Evolutionary conservation across 2,797 vertebrate genomes (phyloP), one percentile per base, ranked within the genome.

Genomic region (Onychomys arenicola): DNA sequence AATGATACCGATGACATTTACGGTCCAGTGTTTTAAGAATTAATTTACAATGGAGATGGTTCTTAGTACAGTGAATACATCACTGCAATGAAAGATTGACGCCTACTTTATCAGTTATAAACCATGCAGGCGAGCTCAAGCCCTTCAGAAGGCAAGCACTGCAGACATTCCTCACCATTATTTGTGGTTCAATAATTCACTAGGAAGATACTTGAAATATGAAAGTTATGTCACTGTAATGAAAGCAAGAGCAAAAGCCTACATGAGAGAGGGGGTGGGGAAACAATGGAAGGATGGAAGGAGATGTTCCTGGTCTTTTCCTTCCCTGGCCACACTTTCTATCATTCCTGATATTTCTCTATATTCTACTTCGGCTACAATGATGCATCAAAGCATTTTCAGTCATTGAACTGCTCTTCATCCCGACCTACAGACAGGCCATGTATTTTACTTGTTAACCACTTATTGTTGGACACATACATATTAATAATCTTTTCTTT

Each of bases 31-130:
- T 96, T 97, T 97, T 82, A 88, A 92, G 92, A 96, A 96, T 96
- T 95, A 98, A 98, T 97, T 98, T 98, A 97, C 92, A 97, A 46
- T 96, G 95, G 96, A 96, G 96, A 96, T 93, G 67, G 89, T 90
- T 97, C 95, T 97, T 81, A 91, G 95, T 71, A 61, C 32, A 90
- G 63, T 89, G 96, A 98, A 96, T 98, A 88, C 80, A 97, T 97
- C 96, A 96, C 27, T 52, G 40, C 81, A 65, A 3, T 87, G 93
- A 95, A 98, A 92, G 93, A 87, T 25, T 93, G 96, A 96, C 40
- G 81, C 71, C 78, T 49, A 85, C 76, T 93, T 96, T 96, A 96
- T 96, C 96, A 94, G 87, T 89, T 96, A 88, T 96, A 97, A 98
- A 97, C 95, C 84, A 91, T 88, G 89, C 73, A 83, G 61, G 67